Percentiles rank a stretch among this genome's conserved stretches.
phyloP scores from a whole-genome alignment of 1,140 invertebrate genomes.

The Steinernema khuongi region DNA sequence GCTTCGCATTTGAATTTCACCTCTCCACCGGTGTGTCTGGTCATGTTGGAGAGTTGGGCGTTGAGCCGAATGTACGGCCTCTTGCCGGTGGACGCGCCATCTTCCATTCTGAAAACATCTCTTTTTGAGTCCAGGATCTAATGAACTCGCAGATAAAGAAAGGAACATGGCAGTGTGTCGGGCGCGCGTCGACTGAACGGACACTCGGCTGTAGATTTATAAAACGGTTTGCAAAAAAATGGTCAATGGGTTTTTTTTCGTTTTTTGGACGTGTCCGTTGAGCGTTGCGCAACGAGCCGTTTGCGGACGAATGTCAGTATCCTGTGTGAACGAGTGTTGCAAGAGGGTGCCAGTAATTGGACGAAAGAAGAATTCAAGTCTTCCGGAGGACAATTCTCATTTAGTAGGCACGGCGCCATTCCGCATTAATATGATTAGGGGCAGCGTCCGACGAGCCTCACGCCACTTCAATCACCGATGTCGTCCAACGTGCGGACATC shows the following conservation, averaged over 20 bases:
- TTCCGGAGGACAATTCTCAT: not conserved
- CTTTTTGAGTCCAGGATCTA: not conserved
- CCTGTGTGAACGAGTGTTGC: not conserved
- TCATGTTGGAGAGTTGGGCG: constrained; percentile 47
- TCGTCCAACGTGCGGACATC: not conserved
- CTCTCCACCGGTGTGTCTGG: constrained; percentile 50
- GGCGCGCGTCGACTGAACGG: no score
- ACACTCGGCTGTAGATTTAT: no score
- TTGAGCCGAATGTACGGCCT: constrained; percentile 55
- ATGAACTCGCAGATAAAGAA: not conserved
- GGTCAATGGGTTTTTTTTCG: not conserved
- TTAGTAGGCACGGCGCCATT: constrained; percentile 5
- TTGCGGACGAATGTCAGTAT: not conserved
- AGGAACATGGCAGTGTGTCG: not conserved
- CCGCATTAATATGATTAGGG: constrained; percentile 10
- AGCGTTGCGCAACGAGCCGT: not conserved
- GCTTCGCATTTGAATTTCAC: constrained; percentile 56
- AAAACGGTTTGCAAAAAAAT: not conserved
- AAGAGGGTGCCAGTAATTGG: not conserved
- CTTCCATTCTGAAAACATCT: constrained; percentile 57
- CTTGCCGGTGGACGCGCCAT: constrained; percentile 39
- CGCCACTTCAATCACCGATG: constrained; percentile 4
- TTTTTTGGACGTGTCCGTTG: not conserved
- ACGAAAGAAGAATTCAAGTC: not conserved
- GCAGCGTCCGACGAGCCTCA: not conserved